Evolutionary conservation across 2,888 invertebrate genomes (phyloP), one percentile per base, ranked within the genome.

Genomic region (Eulithis testata): DNA sequence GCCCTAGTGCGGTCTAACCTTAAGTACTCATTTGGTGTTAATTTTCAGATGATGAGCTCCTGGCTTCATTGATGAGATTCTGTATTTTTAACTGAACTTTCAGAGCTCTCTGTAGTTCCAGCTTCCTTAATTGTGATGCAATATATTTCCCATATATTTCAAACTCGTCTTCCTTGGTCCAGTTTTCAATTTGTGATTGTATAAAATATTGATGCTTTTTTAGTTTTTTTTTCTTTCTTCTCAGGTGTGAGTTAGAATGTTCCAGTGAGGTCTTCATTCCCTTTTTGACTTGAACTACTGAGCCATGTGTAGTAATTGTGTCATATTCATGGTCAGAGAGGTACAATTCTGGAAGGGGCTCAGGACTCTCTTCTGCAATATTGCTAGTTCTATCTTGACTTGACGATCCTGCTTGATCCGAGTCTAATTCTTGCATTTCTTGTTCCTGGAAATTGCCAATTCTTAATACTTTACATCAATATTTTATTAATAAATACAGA

Each of bases 121-220:
- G 84, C 68, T 81, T 79, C 51, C 88, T 81, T 47, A 89, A 63
- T 65, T 89, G 89, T 12, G 84, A 76, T 31, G 88, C 89, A 51
- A 89, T 86, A 70, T 81, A 88, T 73, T 87, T 88, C 3, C 88
- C 89, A 76, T 87, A 89, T 36, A 88, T 83, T 75, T 88, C 89
- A 83, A 88, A 89, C 69, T 89, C 89, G 76, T 89, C 89, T 37
- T 89, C 88, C 37, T 72, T 79, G 0, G 44, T 14, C 14, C 59
- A 64, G 66, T 60, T 67, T 40, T 77, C 81, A 11, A 65, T 63
- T 55, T 70, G 69, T 11, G 77, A 76, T 62, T 73, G 73, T 4
- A 72, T 74, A 9, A 72, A 75, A 71, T 78, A 80, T 51, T 76
- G 76, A 0, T 53, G 11, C n/a, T 51, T 60, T 12, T 60, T 55